Conservation (phyloP, 1,140 invertebrate species). For the Bilobella aurantiaca region DNA sequence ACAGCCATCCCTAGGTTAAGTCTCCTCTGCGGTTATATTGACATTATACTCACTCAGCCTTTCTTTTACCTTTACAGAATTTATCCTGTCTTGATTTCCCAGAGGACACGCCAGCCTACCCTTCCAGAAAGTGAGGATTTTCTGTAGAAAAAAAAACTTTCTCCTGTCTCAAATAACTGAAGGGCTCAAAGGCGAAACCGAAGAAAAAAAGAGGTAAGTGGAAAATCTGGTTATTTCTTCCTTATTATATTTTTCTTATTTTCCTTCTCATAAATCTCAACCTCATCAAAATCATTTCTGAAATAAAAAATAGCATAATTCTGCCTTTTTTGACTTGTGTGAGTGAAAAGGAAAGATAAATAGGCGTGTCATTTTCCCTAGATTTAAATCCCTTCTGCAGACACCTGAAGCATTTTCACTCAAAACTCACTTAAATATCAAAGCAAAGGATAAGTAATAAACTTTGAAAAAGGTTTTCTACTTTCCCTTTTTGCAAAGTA, state of each 20-base stretch:
- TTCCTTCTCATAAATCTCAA: background rate
- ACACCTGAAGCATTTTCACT: no score
- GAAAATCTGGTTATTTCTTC: slow-evolving; percentile 7
- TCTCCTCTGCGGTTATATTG: background rate
- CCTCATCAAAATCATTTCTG: background rate
- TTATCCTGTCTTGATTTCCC: slow-evolving; percentile 6
- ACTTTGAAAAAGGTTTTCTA: no score
- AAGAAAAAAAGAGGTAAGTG: background rate
- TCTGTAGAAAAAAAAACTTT: background rate
- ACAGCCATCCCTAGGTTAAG: background rate
- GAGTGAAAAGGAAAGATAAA: no score
- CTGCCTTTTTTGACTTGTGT: no score
- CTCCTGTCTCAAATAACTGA: background rate
- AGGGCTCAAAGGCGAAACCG: background rate
- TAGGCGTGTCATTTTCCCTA: no score
- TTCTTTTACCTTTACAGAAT: background rate
- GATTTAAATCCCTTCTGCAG: no score
- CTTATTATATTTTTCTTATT: background rate
- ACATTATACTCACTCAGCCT: background rate
- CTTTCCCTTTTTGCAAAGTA: no score
- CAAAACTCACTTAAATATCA: no score
- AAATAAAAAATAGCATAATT: no score
- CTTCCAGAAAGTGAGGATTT: background rate
- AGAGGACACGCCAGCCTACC: background rate
- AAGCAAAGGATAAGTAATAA: no score